Conservation (phyloP, 2,113 vertebrate genomes). For the Notiomystis cincta region DNA sequence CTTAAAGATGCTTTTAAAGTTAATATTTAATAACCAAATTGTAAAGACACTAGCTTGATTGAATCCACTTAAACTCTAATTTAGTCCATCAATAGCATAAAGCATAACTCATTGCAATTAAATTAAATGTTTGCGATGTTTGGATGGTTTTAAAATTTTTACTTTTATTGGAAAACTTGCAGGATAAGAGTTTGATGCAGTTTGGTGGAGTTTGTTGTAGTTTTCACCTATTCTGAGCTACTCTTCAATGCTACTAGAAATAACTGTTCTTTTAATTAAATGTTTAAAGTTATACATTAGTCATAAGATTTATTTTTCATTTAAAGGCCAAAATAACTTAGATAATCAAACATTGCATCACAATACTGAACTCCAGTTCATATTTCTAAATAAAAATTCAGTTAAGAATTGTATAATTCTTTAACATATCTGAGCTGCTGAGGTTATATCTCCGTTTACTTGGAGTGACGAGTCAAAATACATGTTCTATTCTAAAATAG, state of each 20-base stretch:
- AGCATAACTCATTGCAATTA: neutral
- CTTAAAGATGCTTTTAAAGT: neutral
- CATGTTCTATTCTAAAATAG: neutral
- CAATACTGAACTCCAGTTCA: neutral
- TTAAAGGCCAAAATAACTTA: neutral
- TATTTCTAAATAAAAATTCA: neutral
- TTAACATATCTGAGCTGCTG: neutral
- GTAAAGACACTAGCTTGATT: neutral
- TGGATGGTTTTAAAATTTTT: neutral
- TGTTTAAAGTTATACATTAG: neutral
- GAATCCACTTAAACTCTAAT: neutral
- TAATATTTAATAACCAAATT: neutral
- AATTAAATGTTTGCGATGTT: neutral
- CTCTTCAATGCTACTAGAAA: neutral
- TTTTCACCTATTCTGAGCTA: neutral
- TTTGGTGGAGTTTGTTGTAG: neutral
- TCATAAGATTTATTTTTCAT: neutral
- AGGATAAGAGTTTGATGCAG: neutral
- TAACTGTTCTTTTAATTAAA: neutral
- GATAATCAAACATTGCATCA: neutral
- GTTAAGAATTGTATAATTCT: neutral
- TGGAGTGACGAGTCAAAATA: neutral
- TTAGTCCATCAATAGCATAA: neutral
- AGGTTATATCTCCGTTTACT: neutral
- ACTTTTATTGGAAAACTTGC: neutral